Evolutionary conservation across 35 echinoderm and acorn worm species (phyloP).

Genomic region (Stichopus chloronotus): DNA sequence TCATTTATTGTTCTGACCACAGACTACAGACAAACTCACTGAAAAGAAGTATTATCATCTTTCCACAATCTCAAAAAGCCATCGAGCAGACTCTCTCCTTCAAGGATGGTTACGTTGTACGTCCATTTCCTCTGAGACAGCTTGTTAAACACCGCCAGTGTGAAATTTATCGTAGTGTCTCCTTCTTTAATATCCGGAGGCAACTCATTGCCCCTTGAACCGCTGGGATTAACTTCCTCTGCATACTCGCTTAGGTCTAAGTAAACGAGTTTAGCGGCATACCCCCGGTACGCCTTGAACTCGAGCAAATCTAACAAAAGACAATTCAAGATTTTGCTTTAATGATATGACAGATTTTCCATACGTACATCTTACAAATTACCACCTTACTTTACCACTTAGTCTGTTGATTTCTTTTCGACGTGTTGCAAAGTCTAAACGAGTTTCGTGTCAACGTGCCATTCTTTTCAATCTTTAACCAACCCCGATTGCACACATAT

Average conservation of each 20-base stretch:
- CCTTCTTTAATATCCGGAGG: not conserved
- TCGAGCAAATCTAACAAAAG: not conserved
- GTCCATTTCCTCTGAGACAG: not conserved
- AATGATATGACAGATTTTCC: too few species aligned
- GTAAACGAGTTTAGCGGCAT: conserved; percentile 3
- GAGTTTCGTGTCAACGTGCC: too few species aligned
- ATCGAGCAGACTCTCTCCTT: conserved; percentile 23
- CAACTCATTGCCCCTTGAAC: not conserved
- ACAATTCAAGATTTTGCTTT: too few species aligned
- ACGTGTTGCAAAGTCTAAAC: too few species aligned
- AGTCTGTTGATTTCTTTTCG: too few species aligned
- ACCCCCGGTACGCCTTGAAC: not conserved
- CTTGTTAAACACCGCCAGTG: not conserved
- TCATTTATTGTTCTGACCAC: too few species aligned
- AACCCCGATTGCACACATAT: too few species aligned
- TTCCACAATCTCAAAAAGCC: conserved; percentile 17
- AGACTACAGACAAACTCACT: not conserved
- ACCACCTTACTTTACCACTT: too few species aligned
- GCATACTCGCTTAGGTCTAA: not conserved
- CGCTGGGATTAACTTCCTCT: not conserved
- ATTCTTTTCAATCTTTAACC: too few species aligned
- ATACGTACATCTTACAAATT: too few species aligned
- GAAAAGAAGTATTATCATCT: not conserved
- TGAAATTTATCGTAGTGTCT: not conserved
- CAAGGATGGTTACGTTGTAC: conserved; percentile 20